Conservation (phyloP, 1,140 invertebrate species). For the Drosophila baimaii region DNA sequence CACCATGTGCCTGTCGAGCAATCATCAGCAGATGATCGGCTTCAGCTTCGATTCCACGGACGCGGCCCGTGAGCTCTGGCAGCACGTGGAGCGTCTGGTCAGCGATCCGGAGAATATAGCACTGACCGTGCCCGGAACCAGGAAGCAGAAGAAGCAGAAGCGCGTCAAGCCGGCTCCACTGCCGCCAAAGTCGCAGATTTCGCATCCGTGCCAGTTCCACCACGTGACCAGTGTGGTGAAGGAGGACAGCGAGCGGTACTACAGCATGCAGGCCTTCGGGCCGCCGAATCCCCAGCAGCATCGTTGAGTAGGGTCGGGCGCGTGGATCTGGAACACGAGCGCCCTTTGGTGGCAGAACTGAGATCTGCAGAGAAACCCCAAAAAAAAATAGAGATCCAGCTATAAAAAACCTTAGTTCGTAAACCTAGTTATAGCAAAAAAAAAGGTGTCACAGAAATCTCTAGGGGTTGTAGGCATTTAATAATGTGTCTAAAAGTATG, state of each 20-base stretch:
- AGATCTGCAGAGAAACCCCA: constrained; percentile 13
- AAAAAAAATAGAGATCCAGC: constrained; percentile 26
- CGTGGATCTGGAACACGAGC: constrained; percentile 80
- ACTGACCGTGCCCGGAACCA: constrained; percentile 87
- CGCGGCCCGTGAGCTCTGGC: constrained; percentile 89
- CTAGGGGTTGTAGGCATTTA: not conserved
- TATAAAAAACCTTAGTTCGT: constrained; percentile 20
- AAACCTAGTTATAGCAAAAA: constrained; percentile 1
- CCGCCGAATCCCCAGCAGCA: constrained; percentile 76
- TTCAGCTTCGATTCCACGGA: constrained; percentile 91
- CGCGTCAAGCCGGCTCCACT: constrained; percentile 85
- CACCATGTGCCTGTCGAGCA: constrained; percentile 90
- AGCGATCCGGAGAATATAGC: constrained; percentile 92
- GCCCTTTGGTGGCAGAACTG: constrained; percentile 79
- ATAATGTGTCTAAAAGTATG: too few relatives aligned
- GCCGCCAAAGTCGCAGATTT: constrained; percentile 93
- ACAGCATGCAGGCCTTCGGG: constrained; percentile 88
- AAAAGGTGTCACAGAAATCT: not conserved
- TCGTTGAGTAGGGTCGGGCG: constrained; percentile 80
- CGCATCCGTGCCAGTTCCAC: constrained; percentile 93
- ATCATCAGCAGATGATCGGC: constrained; percentile 86
- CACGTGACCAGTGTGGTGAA: constrained; percentile 92
- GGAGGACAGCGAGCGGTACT: constrained; percentile 88
- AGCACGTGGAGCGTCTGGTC: constrained; percentile 89
- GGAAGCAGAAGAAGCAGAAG: constrained; percentile 86